Percentiles rank a stretch among this genome's conserved stretches.
These are phyloP conservation scores for Lytechinus variegatus DNA, from an alignment of 35 echinoderm and acorn worm species.

Conservation along the genomic window DNA sequence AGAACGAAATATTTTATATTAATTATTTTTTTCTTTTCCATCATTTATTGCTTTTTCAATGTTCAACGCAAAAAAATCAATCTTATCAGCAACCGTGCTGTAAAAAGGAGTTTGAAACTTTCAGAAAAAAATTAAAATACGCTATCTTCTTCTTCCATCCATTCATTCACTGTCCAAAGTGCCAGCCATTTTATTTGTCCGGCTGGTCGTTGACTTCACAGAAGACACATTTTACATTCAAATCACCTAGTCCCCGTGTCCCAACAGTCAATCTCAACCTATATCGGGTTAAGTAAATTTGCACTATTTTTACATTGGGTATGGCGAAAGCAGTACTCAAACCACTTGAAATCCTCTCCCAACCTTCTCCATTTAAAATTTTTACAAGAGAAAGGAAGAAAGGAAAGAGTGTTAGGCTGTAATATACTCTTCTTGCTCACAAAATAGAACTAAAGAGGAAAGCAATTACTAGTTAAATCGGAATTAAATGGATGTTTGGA, in stretches of 20 bases:
- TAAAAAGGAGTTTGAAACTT: background rate
- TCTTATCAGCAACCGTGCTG: background rate
- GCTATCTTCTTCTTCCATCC: background rate
- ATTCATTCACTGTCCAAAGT: background rate
- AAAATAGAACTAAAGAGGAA: slow-evolving; percentile 7
- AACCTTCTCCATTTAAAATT: background rate
- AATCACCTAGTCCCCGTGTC: slow-evolving; percentile 27
- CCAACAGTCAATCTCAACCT: slow-evolving; percentile 1
- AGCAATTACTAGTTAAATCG: background rate
- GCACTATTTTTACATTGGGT: slow-evolving; percentile 41
- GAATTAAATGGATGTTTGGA: background rate
- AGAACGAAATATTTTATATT: too few relatives aligned
- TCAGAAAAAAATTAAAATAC: background rate
- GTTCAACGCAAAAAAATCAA: too few relatives aligned
- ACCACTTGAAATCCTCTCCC: slow-evolving; percentile 22
- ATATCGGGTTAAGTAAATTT: slow-evolving; percentile 47
- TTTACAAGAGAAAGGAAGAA: background rate
- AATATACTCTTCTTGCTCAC: background rate
- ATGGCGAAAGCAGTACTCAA: slow-evolving; percentile 30
- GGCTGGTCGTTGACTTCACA: slow-evolving; percentile 25
- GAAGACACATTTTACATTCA: slow-evolving; percentile 13
- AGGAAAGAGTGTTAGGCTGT: slow-evolving; percentile 9
- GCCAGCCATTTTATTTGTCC: slow-evolving; percentile 8
- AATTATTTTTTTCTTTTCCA: too few relatives aligned
- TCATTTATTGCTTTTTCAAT: too few relatives aligned